Evolutionary conservation across 1,140 invertebrate species (phyloP), one percentile per base, ranked within the genome.

Genomic region (Andricus grossulariae): DNA sequence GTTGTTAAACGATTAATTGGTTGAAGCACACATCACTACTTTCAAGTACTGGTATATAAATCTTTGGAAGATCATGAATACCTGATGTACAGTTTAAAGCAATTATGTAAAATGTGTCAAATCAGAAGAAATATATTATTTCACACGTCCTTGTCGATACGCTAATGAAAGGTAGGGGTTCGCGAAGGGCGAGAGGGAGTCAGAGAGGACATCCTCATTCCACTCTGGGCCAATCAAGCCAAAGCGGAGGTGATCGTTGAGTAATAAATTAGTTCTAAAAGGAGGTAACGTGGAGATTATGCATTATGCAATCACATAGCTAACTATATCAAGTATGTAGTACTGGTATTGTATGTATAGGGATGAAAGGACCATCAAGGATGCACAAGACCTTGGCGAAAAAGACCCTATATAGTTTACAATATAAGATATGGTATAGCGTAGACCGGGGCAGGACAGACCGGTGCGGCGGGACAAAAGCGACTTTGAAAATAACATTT

Each of bases 191-290:
- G 81, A 80, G 71, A 32, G 32, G 72, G 76, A 80, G 78, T 76
- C 71, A 75, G 80, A 83, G 82, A 83, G 82, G 82, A 83, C 82
- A 83, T 81, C 82, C 82, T 83, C 82, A 83, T 81, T 83, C 80
- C 80, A 80, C 75, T 75, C 74, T 66, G 60, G 60, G 60, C 60
- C 76, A 78, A 81, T 83, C 78, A 76, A 80, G 80, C 76, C 75
- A 83, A 80, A 83, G 80, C 80, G 80, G 82, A 83, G 82, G 81
- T 83, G 80, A 83, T 83, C 76, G 78, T 83, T 83, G 82, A 83
- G 82, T 81, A 81, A 83, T 83, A 83, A 83, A 83, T 83, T 83
- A 81, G 77, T 78, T 81, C 75, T 83, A 77, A 79, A 83, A 83
- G 77, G 79, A 80, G 75, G 77, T 79, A 77, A 80, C 80, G 77